A percentile compares a stretch with the other conserved stretches of the same genome.
phyloP scores from a whole-genome alignment of 1,140 invertebrate genomes.

The Panagrolaimus sp. region DNA sequence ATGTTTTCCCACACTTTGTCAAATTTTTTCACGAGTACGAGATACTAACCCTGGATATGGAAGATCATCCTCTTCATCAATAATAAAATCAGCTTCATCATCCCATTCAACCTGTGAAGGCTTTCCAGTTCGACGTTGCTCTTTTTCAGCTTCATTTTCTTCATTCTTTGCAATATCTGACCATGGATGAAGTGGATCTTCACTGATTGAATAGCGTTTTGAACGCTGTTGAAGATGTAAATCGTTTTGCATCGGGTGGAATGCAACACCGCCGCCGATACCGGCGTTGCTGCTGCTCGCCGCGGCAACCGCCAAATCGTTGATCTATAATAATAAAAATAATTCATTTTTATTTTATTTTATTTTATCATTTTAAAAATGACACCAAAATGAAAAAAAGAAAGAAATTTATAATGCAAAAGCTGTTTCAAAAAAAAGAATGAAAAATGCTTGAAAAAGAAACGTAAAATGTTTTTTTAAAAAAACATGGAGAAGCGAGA shows the following conservation, averaged over 20 bases:
- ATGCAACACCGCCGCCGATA: constrained; percentile 4
- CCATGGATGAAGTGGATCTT: neutral
- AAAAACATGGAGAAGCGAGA: no score
- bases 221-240: constrained; percentile 4
- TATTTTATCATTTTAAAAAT: no score
- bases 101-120: constrained; percentile 38
- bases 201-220: neutral
- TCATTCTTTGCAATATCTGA: constrained; percentile 1
- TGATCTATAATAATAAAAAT: constrained; percentile 1
- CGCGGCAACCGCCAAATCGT: neutral
- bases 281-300: constrained; percentile 13
- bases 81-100: constrained; percentile 40
- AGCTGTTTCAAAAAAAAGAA: no score
- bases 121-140: no score
- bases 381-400: no score
- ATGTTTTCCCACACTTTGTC: no score
- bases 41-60: constrained; percentile 52
- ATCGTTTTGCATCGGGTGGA: constrained; percentile 4
- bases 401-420: no score
- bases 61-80: constrained; percentile 34
- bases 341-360: no score
- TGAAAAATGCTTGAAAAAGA: no score
- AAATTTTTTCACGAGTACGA: neutral
- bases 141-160: no score
- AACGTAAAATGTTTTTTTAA: no score